phyloP scores from a whole-genome alignment of 2,113 vertebrate genomes.

The Plestiodon gilberti region DNA sequence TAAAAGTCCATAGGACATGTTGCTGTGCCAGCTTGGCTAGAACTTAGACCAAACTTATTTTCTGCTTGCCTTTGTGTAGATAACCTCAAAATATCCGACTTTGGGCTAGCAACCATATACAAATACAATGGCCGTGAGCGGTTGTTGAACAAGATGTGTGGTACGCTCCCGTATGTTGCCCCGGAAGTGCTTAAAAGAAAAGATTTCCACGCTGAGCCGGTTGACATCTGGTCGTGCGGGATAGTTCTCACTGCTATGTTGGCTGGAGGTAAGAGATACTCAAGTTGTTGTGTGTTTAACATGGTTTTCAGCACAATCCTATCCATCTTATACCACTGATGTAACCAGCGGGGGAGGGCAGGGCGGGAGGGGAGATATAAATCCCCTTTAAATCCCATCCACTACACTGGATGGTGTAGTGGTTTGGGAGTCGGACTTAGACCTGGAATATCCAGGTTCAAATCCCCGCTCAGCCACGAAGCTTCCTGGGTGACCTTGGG shows the following conservation, averaged over 20 bases:
- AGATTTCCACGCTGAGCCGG: slow-evolving; percentile 90
- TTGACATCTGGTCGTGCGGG: slow-evolving; percentile 95
- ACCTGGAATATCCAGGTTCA: too few relatives aligned
- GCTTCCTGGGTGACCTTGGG: too few relatives aligned
- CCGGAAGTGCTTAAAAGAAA: slow-evolving; percentile 88
- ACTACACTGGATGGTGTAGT: too few relatives aligned
- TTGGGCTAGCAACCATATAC: slow-evolving; percentile 95
- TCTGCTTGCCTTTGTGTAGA: slow-evolving; percentile 73
- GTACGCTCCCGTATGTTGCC: slow-evolving; percentile 95
- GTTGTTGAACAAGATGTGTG: slow-evolving; percentile 86
- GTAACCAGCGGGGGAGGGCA: too few relatives aligned
- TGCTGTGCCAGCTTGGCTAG: background rate
- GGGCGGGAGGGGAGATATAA: too few relatives aligned
- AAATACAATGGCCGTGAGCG: slow-evolving; percentile 89
- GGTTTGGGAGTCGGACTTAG: too few relatives aligned
- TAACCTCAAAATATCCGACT: slow-evolving; percentile 95
- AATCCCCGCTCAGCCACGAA: too few relatives aligned
- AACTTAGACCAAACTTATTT: background rate
- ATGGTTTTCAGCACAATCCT: too few relatives aligned
- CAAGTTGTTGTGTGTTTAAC: background rate
- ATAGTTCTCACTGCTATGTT: slow-evolving; percentile 98
- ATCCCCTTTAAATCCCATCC: too few relatives aligned
- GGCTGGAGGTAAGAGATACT: slow-evolving; percentile 85
- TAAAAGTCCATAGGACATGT: background rate
- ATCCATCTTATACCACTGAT: too few relatives aligned